These are phyloP conservation scores for Phoebastria nigripes DNA, from an alignment of 2,797 vertebrate species.

Conservation along the genomic window DNA sequence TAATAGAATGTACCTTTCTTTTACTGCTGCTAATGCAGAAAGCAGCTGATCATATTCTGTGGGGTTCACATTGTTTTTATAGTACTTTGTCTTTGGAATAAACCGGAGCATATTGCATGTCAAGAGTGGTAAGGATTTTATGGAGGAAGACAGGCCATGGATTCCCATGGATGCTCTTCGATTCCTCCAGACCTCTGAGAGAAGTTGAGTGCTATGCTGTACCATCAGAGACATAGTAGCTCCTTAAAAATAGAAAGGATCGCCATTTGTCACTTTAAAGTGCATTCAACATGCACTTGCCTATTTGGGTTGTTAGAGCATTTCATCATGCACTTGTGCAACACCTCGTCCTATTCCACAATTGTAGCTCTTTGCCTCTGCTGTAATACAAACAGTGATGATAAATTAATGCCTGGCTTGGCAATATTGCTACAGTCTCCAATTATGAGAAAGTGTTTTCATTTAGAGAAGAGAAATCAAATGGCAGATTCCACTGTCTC, in stretches of 20 bases:
- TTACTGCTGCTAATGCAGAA: constrained; percentile 34
- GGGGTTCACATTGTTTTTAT: background rate
- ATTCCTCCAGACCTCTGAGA: background rate
- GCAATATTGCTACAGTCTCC: background rate
- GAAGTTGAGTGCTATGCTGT: background rate
- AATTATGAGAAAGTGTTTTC: constrained; percentile 28
- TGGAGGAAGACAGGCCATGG: background rate
- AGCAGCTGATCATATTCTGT: background rate
- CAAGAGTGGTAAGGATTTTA: background rate
- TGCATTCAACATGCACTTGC: background rate
- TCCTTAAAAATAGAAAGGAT: background rate
- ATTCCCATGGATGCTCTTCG: background rate
- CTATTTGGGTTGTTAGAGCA: background rate
- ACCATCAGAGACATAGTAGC: background rate
- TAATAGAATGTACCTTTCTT: constrained; percentile 13
- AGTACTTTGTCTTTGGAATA: background rate
- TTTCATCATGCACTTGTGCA: background rate
- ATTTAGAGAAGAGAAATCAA: constrained; percentile 28
- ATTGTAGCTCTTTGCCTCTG: background rate
- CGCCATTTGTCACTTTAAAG: background rate
- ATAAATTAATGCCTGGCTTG: constrained; percentile 26
- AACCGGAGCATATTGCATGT: background rate
- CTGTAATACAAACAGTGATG: constrained; percentile 30
- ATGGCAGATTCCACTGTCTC: constrained; percentile 19
- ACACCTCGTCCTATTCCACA: background rate